Conservation (phyloP, 2,113 vertebrate species). For the human (Homo sapiens) region GRCh38 chr1:231353001-231353500, state of each 20-base stretch:
- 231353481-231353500: background rate
- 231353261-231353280: conserved; percentile 88
- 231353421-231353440: background rate
- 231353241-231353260: conserved; percentile 87
- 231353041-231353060: background rate
- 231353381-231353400: background rate
- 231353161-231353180: background rate
- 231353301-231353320: conserved; percentile 93
- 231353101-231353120: conserved; percentile 66
- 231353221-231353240: background rate
- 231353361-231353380: background rate
- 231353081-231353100: background rate
- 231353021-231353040: background rate
- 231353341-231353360: background rate
- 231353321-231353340: background rate
- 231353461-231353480: background rate
- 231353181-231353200: background rate
- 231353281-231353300: conserved; percentile 90
- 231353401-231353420: accelerated
- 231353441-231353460: background rate
- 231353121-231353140: conserved; percentile 71
- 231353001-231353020: background rate
- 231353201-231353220: background rate
- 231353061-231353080: background rate
- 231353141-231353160: conserved; percentile 78